Conservation (phyloP, 1,140 invertebrate species). For the Panagrolaimus sp. region DNA sequence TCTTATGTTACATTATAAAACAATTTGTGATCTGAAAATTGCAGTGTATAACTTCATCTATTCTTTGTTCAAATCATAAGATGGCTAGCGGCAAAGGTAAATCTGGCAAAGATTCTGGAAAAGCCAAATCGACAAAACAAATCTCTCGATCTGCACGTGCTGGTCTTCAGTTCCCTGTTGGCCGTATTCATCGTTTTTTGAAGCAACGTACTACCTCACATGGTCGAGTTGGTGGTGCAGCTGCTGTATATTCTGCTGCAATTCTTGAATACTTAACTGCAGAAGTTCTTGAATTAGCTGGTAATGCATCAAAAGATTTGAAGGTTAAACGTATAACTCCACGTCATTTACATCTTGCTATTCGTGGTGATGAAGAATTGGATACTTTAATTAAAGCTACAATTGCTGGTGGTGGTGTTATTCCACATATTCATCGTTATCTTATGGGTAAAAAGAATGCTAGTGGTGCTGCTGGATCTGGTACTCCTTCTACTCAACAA, state of each 20-base stretch:
- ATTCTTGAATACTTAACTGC: slow-evolving; percentile 69
- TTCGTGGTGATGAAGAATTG: slow-evolving; percentile 90
- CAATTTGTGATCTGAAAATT: no score
- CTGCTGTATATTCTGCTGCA: slow-evolving; percentile 42
- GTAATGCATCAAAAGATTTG: slow-evolving; percentile 96
- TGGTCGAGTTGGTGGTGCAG: slow-evolving; percentile 65
- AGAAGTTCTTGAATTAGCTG: slow-evolving; percentile 78
- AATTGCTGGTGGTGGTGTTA: slow-evolving; percentile 25
- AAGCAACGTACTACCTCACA: slow-evolving; percentile 97
- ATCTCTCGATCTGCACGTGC: slow-evolving; percentile 86
- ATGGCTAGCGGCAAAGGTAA: slow-evolving; percentile 68
- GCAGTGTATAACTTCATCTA: no score
- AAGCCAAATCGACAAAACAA: slow-evolving; percentile 92
- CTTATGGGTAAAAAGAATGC: slow-evolving; percentile 33
- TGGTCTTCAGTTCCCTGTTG: slow-evolving; percentile 97
- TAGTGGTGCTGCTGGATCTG: neutral
- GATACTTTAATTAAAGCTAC: neutral
- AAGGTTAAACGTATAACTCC: slow-evolving; percentile 99
- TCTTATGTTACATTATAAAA: no score
- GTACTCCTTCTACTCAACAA: no score
- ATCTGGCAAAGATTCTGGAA: slow-evolving; percentile 98
- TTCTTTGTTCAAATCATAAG: neutral
- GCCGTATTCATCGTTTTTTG: slow-evolving; percentile 95
- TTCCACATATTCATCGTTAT: slow-evolving; percentile 47
- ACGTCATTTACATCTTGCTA: slow-evolving; percentile 93